Conservation (phyloP, 2,113 vertebrate species). For the Mobula hypostoma region DNA sequence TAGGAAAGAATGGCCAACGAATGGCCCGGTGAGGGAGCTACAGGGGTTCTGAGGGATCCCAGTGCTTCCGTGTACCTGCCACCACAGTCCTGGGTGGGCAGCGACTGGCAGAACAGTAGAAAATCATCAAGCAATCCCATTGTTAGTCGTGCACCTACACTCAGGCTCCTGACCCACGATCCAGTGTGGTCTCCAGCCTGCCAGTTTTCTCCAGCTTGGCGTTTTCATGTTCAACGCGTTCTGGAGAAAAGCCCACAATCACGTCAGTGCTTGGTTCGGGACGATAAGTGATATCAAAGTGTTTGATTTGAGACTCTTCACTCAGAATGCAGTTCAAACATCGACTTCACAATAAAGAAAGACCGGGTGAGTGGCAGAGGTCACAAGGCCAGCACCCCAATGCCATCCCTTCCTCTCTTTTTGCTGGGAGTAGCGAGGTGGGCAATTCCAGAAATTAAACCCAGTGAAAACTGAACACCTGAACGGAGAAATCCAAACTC, state of each 20-base stretch:
- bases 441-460: background rate
- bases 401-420: background rate
- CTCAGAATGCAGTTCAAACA: background rate
- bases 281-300: background rate
- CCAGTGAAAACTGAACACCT: background rate
- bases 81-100: background rate
- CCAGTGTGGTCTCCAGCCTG: background rate
- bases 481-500: background rate
- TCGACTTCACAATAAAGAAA: background rate
- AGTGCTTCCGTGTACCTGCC: too few relatives aligned
- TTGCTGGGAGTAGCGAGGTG: background rate
- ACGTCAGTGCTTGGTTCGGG: background rate
- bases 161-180: background rate
- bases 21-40: too few relatives aligned
- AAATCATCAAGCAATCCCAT: background rate
- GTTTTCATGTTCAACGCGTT: background rate
- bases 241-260: background rate
- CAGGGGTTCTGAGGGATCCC: too few relatives aligned
- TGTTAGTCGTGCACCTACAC: background rate
- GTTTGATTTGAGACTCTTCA: background rate
- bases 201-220: background rate
- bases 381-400: background rate
- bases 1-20: too few relatives aligned
- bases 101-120: background rate
- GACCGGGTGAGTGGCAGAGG: background rate